Percentiles rank a stretch among this genome's conserved stretches.
Conservation (phyloP, 2,797 vertebrate species). For the Melanotaenia trifasciata region DNA sequence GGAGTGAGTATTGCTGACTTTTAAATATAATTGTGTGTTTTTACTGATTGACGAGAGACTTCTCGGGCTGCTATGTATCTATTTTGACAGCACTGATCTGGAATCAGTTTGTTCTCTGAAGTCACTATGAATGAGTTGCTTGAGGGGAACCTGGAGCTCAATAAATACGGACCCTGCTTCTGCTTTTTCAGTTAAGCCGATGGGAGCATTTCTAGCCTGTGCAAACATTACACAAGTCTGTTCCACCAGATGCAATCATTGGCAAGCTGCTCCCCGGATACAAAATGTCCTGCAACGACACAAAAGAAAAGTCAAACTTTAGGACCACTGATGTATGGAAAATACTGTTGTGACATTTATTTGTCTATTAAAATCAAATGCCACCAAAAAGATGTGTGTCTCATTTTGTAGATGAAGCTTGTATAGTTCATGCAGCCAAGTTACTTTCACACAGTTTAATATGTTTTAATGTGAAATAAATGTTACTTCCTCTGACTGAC, state of each 20-base stretch:
- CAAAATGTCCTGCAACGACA: constrained; percentile 39
- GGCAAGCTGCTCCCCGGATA: constrained; percentile 47
- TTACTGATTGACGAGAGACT: constrained; percentile 43
- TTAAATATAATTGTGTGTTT: constrained; percentile 63
- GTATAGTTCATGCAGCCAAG: background rate
- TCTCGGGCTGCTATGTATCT: constrained; percentile 40
- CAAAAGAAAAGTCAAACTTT: constrained; percentile 28
- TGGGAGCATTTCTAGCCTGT: constrained; percentile 26
- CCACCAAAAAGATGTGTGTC: constrained; percentile 34
- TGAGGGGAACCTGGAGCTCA: constrained; percentile 15
- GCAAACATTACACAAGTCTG: constrained; percentile 49
- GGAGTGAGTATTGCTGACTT: constrained; percentile 30
- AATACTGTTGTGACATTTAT: constrained; percentile 63
- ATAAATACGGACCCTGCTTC: constrained; percentile 42
- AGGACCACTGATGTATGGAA: constrained; percentile 39
- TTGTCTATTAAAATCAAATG: constrained; percentile 71
- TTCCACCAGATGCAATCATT: constrained; percentile 60
- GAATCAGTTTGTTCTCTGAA: constrained; percentile 57
- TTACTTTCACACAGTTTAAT: background rate
- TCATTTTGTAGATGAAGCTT: constrained; percentile 26
- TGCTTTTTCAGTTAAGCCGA: constrained; percentile 66
- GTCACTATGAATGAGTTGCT: constrained; percentile 34
- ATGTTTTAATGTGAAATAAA: background rate
- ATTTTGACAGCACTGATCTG: constrained; percentile 59
- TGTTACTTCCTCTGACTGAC: background rate